These are phyloP conservation scores for Gallinago solitaria DNA, from an alignment of 2,797 vertebrate species.

Conservation along the genomic window DNA sequence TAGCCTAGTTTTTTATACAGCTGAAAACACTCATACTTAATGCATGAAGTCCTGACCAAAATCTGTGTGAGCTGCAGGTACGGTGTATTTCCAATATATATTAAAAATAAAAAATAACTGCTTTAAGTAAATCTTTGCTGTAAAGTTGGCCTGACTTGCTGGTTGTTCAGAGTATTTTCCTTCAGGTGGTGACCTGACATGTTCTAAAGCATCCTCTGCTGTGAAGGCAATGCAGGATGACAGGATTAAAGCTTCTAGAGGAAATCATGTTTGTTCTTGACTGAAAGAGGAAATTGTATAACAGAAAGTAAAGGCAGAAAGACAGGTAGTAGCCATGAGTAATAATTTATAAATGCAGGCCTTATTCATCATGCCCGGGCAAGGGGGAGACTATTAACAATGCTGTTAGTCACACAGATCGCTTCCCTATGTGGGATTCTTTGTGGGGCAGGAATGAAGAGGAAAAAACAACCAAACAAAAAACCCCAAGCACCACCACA, in stretches of 20 bases:
- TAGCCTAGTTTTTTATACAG: neutral
- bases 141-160: neutral
- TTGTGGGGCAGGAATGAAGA: neutral
- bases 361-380: neutral
- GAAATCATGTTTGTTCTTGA: constrained; percentile 34
- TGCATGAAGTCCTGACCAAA: neutral
- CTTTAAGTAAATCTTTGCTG: neutral
- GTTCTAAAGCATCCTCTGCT: constrained; percentile 5
- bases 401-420: neutral
- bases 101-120: too few relatives aligned
- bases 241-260: neutral
- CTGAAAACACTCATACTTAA: neutral
- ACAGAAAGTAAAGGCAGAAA: neutral
- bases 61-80: neutral
- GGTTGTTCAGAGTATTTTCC: neutral
- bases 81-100: neutral
- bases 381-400: neutral
- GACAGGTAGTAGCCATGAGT: neutral
- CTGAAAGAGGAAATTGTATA: neutral
- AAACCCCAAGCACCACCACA: neutral
- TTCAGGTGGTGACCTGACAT: neutral
- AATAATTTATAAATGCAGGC: neutral
- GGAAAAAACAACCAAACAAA: neutral
- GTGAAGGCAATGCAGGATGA: neutral
- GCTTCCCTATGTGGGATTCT: neutral